These are phyloP conservation scores for Thunnus albacares DNA, from an alignment of 2,797 vertebrate species.

Conservation along the genomic window DNA sequence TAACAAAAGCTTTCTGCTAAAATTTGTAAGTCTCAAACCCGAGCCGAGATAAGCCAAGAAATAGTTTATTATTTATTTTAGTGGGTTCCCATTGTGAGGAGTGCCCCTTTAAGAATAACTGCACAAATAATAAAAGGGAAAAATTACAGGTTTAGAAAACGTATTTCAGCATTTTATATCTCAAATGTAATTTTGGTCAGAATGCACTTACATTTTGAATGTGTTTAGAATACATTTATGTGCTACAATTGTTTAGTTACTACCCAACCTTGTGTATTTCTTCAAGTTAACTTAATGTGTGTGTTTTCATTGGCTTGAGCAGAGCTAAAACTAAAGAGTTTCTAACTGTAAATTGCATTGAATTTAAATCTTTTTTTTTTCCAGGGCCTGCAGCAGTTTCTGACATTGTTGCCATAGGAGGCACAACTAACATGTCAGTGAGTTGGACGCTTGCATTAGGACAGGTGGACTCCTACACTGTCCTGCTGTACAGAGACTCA, in stretches of 20 bases:
- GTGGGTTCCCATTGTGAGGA: not conserved
- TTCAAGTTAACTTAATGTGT: not conserved
- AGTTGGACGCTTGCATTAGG: slow-evolving; percentile 62
- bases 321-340: not conserved
- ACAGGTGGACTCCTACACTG: slow-evolving; percentile 57
- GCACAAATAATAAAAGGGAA: not conserved
- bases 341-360: not conserved
- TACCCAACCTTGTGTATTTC: not conserved
- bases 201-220: not conserved
- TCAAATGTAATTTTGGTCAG: not conserved
- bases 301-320: not conserved
- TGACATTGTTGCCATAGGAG: slow-evolving; percentile 51
- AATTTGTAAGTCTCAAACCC: no score
- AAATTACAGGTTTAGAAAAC: not conserved
- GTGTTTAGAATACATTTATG: not conserved
- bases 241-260: not conserved
- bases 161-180: no score
- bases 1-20: no score
- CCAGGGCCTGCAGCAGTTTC: slow-evolving; percentile 68
- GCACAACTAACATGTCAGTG: slow-evolving; percentile 65
- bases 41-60: no score
- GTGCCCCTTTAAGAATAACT: not conserved
- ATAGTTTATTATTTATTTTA: no score
- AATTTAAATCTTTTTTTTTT: not conserved
- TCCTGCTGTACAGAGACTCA: not conserved